Base-by-base conservation (phyloP, 64 coral and sea anemone genomes). In the Dendrophyllia cribrosa region DNA sequence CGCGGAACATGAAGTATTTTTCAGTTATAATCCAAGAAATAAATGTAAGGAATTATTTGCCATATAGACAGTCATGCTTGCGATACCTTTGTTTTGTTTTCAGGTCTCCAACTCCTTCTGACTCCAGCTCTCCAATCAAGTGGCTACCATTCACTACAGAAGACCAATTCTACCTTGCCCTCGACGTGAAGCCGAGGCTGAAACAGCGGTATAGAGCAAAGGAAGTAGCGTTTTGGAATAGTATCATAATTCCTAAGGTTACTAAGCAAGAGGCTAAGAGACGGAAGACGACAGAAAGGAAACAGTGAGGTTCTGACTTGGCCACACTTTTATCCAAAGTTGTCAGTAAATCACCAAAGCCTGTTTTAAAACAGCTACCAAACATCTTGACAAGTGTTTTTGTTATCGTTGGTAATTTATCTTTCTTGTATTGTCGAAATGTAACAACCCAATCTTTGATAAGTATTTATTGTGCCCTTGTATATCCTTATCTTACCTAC, bases 191-290 rank as follows among this genome's bases (percentile, higher is more conserved):
- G 21, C 77, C 58, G 17, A 87, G 79, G 67, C 8, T 87, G 58
- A 82, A 60, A 7, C 52, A 72, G 23, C 58, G 60, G 34, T 79
- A 84, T 59, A 79, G 88, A 70, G 71, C 87, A 9, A 77, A 83
- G 17, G 59, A 86, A 14, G 71, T 95, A 5, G 43, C 60, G 44
- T 95, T 95, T 95, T 95, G 93, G 93, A 90, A 90, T 19, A 73
- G 71, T 4, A 34, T 34, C 34, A 83, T 94, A 55, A 50, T 94
- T 51, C 93, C 93, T 2, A 90, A 94, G 52, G 20, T 48, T 49
- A 50, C 20, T 4, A 45, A 6, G 8, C 19, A 48, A 23, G 34
- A 34, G 2, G 46, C 59, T 53, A 82, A 82, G 51, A 51, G 34
- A 82, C 4, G 14, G 43, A 82, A 8, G 34, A 2, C 2, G 34